Evolutionary conservation across 2,888 invertebrate species (phyloP).

Genomic region (Hololepta plana): DNA sequence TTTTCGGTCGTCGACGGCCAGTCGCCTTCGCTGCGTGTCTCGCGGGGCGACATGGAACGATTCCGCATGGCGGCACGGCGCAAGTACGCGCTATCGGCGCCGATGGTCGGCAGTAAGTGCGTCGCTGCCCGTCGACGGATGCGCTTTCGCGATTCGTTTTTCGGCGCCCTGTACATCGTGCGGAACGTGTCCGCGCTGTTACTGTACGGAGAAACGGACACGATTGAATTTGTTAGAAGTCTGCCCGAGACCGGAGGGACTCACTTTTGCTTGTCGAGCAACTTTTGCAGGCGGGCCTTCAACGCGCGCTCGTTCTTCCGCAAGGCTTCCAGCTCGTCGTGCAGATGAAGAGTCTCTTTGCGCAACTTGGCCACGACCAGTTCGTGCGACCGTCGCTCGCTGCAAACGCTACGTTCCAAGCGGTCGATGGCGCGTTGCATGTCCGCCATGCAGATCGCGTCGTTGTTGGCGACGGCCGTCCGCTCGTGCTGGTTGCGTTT

Average conservation of each 20-base stretch:
- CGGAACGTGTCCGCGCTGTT: too few relatives aligned
- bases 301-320: slow-evolving; percentile 16
- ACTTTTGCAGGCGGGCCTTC: slow-evolving; percentile 9
- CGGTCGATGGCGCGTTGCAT: slow-evolving; percentile 25
- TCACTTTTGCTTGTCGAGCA: slow-evolving; percentile 3
- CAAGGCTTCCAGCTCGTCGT: slow-evolving; percentile 18
- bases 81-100: too few relatives aligned
- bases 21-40: too few relatives aligned
- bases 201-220: too few relatives aligned
- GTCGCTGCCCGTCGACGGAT: neutral
- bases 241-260: neutral
- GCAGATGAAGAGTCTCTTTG: slow-evolving; percentile 23
- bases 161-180: too few relatives aligned
- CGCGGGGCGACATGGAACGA: too few relatives aligned
- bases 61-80: too few relatives aligned
- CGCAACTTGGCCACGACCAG: slow-evolving; percentile 25
- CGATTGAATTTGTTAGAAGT: neutral
- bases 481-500: slow-evolving; percentile 4
- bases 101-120: too few relatives aligned
- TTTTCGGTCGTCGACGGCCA: neutral
- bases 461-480: slow-evolving; percentile 12
- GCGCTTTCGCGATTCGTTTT: neutral
- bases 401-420: slow-evolving; percentile 25
- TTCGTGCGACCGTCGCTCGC: slow-evolving; percentile 26
- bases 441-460: slow-evolving; percentile 8